phyloP scores from a whole-genome alignment of 2,888 invertebrate species.

The Morpho helenor region DNA sequence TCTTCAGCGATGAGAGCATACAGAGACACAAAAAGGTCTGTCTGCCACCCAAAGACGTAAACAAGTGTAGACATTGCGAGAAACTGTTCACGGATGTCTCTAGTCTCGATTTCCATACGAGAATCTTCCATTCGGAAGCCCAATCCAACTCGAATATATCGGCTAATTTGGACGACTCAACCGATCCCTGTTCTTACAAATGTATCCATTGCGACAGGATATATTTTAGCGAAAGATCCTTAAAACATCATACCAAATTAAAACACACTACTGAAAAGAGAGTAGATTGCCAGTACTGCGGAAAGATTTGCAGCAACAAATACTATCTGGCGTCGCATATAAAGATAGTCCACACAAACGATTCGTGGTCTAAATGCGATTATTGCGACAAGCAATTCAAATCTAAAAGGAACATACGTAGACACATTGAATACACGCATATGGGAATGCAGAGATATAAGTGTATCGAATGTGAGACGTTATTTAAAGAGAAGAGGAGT shows the following conservation, averaged over 20 bases:
- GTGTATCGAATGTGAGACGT: constrained; percentile 59
- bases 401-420: constrained; percentile 56
- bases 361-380: constrained; percentile 54
- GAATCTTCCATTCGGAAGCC: constrained; percentile 60
- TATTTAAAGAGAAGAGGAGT: constrained; percentile 65
- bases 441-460: constrained; percentile 59
- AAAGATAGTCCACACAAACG: constrained; percentile 55
- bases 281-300: constrained; percentile 50
- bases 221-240: constrained; percentile 57
- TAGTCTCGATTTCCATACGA: constrained; percentile 56
- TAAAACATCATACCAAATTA: constrained; percentile 59
- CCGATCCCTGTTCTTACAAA: constrained; percentile 37
- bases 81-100: constrained; percentile 58
- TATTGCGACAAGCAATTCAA: constrained; percentile 63
- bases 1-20: constrained; percentile 50
- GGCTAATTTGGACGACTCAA: constrained; percentile 39
- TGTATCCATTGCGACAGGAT: constrained; percentile 50
- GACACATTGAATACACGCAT: constrained; percentile 63
- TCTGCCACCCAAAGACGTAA: constrained; percentile 47
- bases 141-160: constrained; percentile 53
- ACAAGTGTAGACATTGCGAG: constrained; percentile 54
- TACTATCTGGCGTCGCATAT: constrained; percentile 60
- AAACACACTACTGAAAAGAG: constrained; percentile 55
- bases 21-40: constrained; percentile 49
- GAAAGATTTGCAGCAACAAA: constrained; percentile 57